Conservation (phyloP, 2,888 invertebrate genomes). For the Cosmia trapezina region DNA sequence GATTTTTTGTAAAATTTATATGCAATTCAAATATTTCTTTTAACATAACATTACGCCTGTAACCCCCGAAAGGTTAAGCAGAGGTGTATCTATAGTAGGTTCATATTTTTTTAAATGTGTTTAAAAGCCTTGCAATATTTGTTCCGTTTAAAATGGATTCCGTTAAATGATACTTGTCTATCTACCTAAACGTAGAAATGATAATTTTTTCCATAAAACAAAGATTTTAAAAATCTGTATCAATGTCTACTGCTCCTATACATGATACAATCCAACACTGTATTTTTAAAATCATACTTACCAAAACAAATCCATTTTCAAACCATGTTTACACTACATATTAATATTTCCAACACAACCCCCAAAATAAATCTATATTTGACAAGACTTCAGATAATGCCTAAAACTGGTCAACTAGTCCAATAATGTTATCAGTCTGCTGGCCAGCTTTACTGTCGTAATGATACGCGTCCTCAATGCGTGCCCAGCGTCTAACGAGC, state of each 20-base stretch:
- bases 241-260: background rate
- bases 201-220: too few species aligned
- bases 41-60: background rate
- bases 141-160: background rate
- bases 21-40: background rate
- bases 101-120: background rate
- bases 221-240: background rate
- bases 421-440: constrained; percentile 74
- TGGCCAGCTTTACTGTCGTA: constrained; percentile 78
- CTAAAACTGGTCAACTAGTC: constrained; percentile 69
- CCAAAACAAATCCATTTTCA: rapidly evolving
- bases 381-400: constrained; percentile 61
- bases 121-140: background rate
- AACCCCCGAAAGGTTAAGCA: background rate
- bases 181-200: too few species aligned
- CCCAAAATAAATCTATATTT: constrained; percentile 4
- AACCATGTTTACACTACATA: background rate
- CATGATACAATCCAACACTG: too few species aligned
- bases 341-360: background rate
- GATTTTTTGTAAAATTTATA: background rate
- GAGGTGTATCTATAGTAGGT: background rate
- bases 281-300: background rate
- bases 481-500: constrained; percentile 82
- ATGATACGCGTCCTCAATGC: constrained; percentile 82
- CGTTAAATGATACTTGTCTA: background rate